Evolutionary conservation across 53 echinoderm and acorn worm genomes (phyloP).

Genomic region (Echinometra lucunter): DNA sequence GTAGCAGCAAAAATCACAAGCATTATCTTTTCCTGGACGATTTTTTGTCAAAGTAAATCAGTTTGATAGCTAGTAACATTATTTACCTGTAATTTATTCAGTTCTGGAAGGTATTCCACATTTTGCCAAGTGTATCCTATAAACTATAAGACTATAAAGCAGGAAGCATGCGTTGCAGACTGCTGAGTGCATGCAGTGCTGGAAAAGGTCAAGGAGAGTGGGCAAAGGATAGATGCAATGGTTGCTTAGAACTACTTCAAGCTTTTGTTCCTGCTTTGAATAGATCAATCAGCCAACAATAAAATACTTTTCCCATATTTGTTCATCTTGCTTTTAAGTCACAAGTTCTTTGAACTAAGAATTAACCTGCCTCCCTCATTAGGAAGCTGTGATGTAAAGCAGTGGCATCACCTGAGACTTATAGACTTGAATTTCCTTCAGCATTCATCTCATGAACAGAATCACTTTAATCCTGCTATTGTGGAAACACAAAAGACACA

Average conservation of each 20-base stretch:
- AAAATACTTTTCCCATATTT: background rate
- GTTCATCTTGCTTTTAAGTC: background rate
- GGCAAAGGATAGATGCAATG: background rate
- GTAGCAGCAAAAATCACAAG: background rate
- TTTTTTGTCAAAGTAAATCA: background rate
- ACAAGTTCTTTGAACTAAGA: background rate
- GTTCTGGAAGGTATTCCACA: background rate
- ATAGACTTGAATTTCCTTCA: background rate
- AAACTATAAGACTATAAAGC: background rate
- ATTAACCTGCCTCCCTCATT: background rate
- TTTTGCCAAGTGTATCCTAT: background rate
- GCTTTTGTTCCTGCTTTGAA: background rate
- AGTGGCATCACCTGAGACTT: background rate
- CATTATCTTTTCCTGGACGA: no score
- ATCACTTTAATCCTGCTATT: background rate
- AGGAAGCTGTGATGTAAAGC: background rate
- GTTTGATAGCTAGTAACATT: background rate
- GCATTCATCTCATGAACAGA: background rate
- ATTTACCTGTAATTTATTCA: background rate
- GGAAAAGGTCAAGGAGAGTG: background rate
- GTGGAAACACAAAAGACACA: background rate
- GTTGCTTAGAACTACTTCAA: background rate
- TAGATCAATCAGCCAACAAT: conserved; percentile 5
- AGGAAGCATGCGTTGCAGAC: background rate
- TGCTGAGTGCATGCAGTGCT: background rate